Evolutionary conservation across 2,888 invertebrate genomes (phyloP).

Genomic region (Ditula angustiorana): DNA sequence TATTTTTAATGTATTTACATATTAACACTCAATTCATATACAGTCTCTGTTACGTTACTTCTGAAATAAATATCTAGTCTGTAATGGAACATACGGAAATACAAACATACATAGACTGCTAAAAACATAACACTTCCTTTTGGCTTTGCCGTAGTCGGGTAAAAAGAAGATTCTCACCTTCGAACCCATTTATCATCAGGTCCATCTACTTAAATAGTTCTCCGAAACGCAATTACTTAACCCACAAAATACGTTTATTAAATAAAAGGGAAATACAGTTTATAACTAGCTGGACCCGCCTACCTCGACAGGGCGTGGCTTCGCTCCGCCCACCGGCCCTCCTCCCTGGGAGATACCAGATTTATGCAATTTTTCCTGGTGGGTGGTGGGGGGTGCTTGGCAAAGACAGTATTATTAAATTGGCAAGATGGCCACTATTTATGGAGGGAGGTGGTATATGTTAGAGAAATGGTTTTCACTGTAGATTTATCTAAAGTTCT

Average conservation of each 20-base stretch:
- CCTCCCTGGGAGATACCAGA: constrained; percentile 31
- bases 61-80: too few relatives aligned
- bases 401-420: constrained; percentile 26
- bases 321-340: constrained; percentile 43
- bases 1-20: too few relatives aligned
- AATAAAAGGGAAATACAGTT: constrained; percentile 13
- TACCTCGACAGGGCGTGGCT: constrained; percentile 40
- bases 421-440: constrained; percentile 37
- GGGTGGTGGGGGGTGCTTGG: constrained; percentile 20
- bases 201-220: constrained; percentile 1
- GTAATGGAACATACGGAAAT: too few relatives aligned
- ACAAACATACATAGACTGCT: too few relatives aligned
- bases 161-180: too few relatives aligned
- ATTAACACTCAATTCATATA: too few relatives aligned
- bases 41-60: too few relatives aligned
- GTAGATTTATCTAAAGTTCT: background rate
- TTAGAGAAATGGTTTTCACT: constrained; percentile 20
- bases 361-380: constrained; percentile 15
- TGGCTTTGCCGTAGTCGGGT: too few relatives aligned
- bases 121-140: too few relatives aligned
- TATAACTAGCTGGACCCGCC: constrained; percentile 41
- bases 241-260: constrained; percentile 12
- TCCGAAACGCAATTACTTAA: constrained; percentile 21
- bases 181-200: too few relatives aligned
- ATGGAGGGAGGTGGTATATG: constrained; percentile 16